These are phyloP conservation scores for Cephus spinipes DNA, from an alignment of 2,888 invertebrate species.

Conservation along the genomic window DNA sequence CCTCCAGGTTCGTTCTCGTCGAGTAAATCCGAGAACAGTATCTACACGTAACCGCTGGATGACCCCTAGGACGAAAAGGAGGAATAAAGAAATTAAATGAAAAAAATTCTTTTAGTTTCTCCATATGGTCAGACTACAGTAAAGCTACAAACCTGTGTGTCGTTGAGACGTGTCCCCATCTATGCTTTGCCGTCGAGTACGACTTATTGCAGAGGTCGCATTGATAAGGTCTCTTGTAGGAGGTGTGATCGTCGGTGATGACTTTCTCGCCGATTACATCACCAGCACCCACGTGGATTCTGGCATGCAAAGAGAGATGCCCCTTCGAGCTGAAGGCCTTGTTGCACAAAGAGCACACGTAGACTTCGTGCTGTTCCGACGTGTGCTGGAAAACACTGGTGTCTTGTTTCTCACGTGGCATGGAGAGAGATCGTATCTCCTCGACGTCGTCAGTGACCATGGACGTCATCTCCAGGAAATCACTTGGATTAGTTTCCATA, in stretches of 20 bases:
- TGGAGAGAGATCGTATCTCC: conserved; percentile 3
- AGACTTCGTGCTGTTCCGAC: conserved; percentile 63
- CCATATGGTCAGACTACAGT: background rate
- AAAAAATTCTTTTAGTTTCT: background rate
- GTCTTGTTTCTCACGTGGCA: conserved; percentile 16
- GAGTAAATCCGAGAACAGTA: conserved; percentile 66
- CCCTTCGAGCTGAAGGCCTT: conserved; percentile 67
- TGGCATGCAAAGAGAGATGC: conserved; percentile 64
- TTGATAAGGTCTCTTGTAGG: conserved; percentile 65
- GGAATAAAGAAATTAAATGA: background rate
- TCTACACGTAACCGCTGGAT: conserved; percentile 66
- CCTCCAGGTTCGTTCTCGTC: conserved; percentile 64
- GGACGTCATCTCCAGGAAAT: conserved; percentile 61
- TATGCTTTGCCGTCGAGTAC: conserved; percentile 67
- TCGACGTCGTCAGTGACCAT: conserved; percentile 50
- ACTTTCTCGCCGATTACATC: conserved; percentile 64
- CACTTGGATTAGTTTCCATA: conserved; percentile 65
- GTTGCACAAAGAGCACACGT: conserved; percentile 64
- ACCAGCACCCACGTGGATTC: conserved; percentile 64
- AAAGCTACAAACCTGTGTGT: conserved; percentile 55
- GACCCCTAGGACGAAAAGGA: conserved; percentile 57
- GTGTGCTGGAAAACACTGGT: conserved; percentile 42
- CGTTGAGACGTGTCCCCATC: conserved; percentile 67
- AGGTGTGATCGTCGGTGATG: conserved; percentile 64
- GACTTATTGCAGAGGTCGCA: conserved; percentile 67